A percentile compares a stretch with the other conserved stretches of the same genome.
Conservation (phyloP, 2,797 vertebrate species). For the Mionectes olivaceus region DNA sequence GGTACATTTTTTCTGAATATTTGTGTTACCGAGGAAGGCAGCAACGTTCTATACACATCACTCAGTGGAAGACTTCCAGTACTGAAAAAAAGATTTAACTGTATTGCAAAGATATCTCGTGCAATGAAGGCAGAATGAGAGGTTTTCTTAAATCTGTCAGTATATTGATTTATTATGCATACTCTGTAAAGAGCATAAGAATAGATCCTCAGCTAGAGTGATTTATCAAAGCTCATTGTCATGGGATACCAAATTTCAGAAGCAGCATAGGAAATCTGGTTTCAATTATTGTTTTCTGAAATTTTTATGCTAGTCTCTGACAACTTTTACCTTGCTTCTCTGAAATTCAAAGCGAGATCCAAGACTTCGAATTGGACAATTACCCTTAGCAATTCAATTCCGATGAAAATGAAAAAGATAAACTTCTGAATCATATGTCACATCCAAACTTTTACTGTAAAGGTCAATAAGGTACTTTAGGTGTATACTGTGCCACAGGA, state of each 20-base stretch:
- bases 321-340: conserved; percentile 4
- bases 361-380: background rate
- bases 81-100: conserved; percentile 26
- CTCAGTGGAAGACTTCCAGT: conserved; percentile 35
- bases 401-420: background rate
- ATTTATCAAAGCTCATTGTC: conserved; percentile 43
- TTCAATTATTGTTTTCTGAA: conserved; percentile 50
- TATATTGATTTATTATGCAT: conserved; percentile 29
- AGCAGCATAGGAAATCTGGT: conserved; percentile 1
- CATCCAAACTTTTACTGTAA: background rate
- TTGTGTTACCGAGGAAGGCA: conserved; percentile 29
- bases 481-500: background rate
- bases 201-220: background rate
- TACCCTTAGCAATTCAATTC: background rate
- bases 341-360: background rate
- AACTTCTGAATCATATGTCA: background rate
- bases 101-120: conserved; percentile 31
- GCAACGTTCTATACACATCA: background rate
- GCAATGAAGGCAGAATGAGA: conserved; percentile 49
- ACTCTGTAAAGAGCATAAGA: conserved; percentile 24
- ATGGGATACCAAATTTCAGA: conserved; percentile 62
- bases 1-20: conserved; percentile 10
- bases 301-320: conserved; percentile 10
- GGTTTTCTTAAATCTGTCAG: conserved; percentile 68
- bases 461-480: background rate